phyloP scores from a whole-genome alignment of 2,797 vertebrate species.

The Megalops cyprinoides region DNA sequence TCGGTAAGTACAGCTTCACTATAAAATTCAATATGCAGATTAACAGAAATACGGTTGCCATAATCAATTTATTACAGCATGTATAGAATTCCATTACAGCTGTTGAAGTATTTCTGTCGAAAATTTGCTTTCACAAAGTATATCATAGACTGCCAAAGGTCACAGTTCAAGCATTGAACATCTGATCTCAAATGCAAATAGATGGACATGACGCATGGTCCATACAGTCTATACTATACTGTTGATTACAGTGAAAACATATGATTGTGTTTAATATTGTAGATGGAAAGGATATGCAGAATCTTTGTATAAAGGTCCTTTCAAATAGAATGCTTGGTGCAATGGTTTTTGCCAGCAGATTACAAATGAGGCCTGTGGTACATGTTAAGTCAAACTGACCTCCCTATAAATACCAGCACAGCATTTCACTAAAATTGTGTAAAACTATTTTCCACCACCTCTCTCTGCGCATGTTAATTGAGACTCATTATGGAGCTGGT shows the following conservation, averaged over 20 bases:
- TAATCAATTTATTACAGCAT: not conserved
- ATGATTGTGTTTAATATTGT: not conserved
- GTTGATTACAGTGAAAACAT: no score
- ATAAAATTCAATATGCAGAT: no score
- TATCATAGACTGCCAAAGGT: not conserved
- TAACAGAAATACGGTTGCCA: not conserved
- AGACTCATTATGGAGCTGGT: constrained; percentile 28
- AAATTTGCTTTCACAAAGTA: not conserved
- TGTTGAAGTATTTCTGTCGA: not conserved
- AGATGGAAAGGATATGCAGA: not conserved
- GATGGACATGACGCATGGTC: not conserved
- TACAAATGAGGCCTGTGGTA: not conserved
- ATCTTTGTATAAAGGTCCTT: not conserved
- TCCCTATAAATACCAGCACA: no score
- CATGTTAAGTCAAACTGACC: no score
- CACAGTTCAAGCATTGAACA: no score
- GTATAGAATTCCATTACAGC: not conserved
- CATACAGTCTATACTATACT: not conserved
- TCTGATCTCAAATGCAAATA: not conserved
- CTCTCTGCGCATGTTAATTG: not conserved
- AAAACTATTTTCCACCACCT: not conserved
- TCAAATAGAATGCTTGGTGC: not conserved
- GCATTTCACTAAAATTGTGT: no score
- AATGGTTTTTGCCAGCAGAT: not conserved
- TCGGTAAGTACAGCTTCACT: not conserved